These are phyloP conservation scores for Solenopsis invicta DNA, from an alignment of 1,140 invertebrate genomes.

Conservation along the genomic window DNA sequence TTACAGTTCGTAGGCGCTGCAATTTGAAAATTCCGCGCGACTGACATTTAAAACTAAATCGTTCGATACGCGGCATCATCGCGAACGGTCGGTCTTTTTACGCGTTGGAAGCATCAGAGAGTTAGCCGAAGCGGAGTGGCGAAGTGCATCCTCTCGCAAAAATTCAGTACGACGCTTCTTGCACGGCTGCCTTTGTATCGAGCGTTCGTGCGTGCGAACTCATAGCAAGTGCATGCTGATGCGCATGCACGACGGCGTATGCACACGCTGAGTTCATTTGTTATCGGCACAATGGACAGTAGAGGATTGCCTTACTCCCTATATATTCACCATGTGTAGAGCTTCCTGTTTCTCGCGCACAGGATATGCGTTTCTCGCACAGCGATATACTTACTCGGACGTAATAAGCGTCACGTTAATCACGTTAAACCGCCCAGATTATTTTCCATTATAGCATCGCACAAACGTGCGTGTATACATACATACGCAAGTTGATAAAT, in stretches of 20 bases:
- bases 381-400: not conserved
- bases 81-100: slow-evolving; percentile 26
- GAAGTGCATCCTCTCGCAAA: slow-evolving; percentile 33
- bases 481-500: not conserved
- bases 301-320: slow-evolving; percentile 41
- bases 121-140: slow-evolving; percentile 25
- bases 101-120: not conserved
- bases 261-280: slow-evolving; percentile 63
- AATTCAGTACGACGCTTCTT: slow-evolving; percentile 47
- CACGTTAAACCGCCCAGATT: slow-evolving; percentile 38
- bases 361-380: not conserved
- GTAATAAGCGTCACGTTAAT: slow-evolving; percentile 45
- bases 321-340: slow-evolving; percentile 16
- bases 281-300: slow-evolving; percentile 52
- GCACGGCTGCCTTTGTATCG: slow-evolving; percentile 45
- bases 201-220: slow-evolving; percentile 56
- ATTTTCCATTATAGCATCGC: slow-evolving; percentile 30
- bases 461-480: no score
- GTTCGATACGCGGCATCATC: slow-evolving; percentile 14
- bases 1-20: not conserved
- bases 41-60: slow-evolving; percentile 52
- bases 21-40: slow-evolving; percentile 7
- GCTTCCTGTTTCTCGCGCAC: slow-evolving; percentile 5
- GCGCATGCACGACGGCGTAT: not conserved
- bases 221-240: slow-evolving; percentile 11